Evolutionary conservation across 2,888 invertebrate genomes (phyloP).

Genomic region (Cotesia congregata): DNA sequence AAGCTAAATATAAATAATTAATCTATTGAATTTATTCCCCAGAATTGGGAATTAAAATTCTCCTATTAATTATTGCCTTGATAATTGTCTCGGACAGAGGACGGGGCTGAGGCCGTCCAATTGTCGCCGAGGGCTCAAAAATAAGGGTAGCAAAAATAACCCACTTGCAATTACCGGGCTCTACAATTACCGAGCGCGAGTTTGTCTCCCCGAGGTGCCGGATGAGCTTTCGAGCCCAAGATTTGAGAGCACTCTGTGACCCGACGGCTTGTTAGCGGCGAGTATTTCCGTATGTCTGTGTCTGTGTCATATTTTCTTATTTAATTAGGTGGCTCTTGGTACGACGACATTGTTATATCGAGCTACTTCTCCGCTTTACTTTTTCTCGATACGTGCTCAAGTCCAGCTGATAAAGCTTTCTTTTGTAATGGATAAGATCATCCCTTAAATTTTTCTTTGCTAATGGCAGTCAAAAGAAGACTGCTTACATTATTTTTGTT

Average conservation of each 20-base stretch:
- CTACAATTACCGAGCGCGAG: conserved; percentile 65
- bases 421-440: too few relatives aligned
- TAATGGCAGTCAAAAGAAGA: too few relatives aligned
- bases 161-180: conserved; percentile 52
- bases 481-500: too few relatives aligned
- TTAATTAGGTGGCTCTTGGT: conserved; percentile 66
- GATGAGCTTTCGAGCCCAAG: conserved; percentile 28
- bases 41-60: too few relatives aligned
- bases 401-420: conserved; percentile 50
- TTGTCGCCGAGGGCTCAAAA: neutral
- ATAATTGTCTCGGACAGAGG: too few relatives aligned
- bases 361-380: conserved; percentile 29
- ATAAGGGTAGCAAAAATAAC: conserved; percentile 11
- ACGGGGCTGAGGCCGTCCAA: neutral
- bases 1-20: neutral
- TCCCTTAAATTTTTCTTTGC: too few relatives aligned
- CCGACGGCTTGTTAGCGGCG: conserved; percentile 45
- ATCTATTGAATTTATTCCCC: too few relatives aligned
- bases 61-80: too few relatives aligned
- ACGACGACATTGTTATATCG: conserved; percentile 65
- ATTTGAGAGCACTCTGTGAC: conserved; percentile 49
- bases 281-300: conserved; percentile 56
- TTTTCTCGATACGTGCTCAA: conserved; percentile 59
- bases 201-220: conserved; percentile 48
- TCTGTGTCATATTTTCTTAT: conserved; percentile 55